Percentiles rank a stretch among this genome's conserved stretches.
Conservation (phyloP, 2,113 vertebrate genomes). For the Python bivittatus region DNA sequence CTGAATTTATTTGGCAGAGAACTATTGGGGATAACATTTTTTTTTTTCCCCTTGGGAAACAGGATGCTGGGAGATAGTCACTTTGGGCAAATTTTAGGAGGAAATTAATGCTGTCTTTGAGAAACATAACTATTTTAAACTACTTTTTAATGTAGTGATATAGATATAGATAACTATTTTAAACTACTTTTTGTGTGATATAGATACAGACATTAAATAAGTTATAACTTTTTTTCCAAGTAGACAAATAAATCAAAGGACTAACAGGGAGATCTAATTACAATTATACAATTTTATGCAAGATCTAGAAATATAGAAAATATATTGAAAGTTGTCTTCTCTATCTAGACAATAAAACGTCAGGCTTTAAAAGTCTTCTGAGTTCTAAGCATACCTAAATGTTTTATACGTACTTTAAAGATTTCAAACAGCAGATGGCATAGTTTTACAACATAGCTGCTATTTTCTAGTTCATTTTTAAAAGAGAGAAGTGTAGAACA, state of each 20-base stretch:
- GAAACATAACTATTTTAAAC: no score
- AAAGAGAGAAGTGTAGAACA: not conserved
- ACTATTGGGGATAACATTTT: no score
- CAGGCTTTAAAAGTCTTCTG: not conserved
- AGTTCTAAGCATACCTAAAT: not conserved
- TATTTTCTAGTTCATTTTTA: not conserved
- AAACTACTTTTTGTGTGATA: no score
- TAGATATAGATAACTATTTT: no score
- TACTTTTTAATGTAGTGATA: no score
- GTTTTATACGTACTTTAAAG: not conserved
- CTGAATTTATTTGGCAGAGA: no score
- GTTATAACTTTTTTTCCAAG: not conserved
- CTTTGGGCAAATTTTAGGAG: no score
- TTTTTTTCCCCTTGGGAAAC: no score
- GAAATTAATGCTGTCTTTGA: no score
- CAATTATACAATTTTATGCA: not conserved
- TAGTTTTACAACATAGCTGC: conserved; percentile 1
- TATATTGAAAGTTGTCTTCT: not conserved
- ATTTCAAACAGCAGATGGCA: conserved; percentile 61
- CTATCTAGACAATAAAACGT: rapidly evolving
- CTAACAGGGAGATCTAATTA: not conserved
- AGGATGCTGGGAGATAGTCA: no score
- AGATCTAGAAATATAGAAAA: not conserved
- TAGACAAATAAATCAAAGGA: not conserved
- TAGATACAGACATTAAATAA: not conserved